Base-by-base conservation (phyloP, 1,140 invertebrate species). In the Vanessa atalanta region DNA sequence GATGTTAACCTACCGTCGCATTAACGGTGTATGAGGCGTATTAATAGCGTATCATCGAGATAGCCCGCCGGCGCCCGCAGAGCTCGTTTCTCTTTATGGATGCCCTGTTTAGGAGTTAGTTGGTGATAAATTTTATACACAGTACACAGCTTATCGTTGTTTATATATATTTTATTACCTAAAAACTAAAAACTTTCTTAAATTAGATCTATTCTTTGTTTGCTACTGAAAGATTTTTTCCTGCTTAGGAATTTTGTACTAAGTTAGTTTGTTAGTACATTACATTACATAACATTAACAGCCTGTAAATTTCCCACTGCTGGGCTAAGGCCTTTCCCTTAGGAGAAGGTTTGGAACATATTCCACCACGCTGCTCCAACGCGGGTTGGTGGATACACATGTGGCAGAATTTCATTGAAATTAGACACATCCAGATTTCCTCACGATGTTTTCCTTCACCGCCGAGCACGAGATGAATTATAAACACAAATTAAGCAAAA, bases 21-120 rank as follows among this genome's bases (percentile, higher is more conserved):
- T 86, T 86, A 86, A 74, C 73, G 71, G 72, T 73, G 81, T 87
- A 88, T 88, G 84, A 79, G 83, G 77, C 61, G 81, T 86, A 88
- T 88, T 90, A 90, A 88, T 88, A 85, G 81, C 78, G 70, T 81
- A 88, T 88, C 84, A 90, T 90, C 83, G 82, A 81, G 86, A 90
- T 89, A 88, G 83, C 78, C 72, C 68, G 71, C 61, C 71, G 76
- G 75, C 75, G 75, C 70, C 78, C 79, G 77, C 78, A 81, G 72
- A 51, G 74, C 69, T 77, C 83, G 78, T 83, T 79, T 73, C 71
- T 64, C 75, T 82, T 87, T 85, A 87, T 81, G 79, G 80, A 76
- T 79, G 77, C 77, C 73, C 80, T 81, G 80, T 82, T 85, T 83
- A 81, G 83, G 76, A 84, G 75, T 75, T 81, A 81, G 76, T 76